Evolutionary conservation across 2,797 vertebrate species (phyloP).

Genomic region (Anniella stebbinsi): DNA sequence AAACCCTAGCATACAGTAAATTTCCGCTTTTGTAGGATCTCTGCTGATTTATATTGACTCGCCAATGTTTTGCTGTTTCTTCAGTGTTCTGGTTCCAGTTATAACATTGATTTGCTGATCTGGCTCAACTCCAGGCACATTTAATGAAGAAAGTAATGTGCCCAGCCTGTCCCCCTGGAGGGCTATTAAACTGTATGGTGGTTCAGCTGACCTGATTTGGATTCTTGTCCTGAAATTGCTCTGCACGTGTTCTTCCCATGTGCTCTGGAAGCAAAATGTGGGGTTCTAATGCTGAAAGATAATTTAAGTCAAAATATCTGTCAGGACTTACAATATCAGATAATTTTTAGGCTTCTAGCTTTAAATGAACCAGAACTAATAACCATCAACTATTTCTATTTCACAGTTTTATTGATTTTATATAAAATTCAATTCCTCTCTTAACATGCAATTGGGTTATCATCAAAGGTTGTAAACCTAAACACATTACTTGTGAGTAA

Average conservation of each 20-base stretch:
- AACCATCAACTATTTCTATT: not conserved
- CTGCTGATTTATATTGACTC: not conserved
- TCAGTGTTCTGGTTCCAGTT: not conserved
- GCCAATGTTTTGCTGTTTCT: not conserved
- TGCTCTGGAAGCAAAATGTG: constrained; percentile 17
- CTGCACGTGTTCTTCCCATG: not conserved
- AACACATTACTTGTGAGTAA: not conserved
- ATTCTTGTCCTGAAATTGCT: not conserved
- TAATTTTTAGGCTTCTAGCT: not conserved
- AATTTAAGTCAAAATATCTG: not conserved
- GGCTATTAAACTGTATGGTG: constrained; percentile 12
- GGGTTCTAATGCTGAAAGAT: not conserved
- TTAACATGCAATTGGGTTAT: not conserved
- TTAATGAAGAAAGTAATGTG: constrained; percentile 20
- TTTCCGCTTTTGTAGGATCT: not conserved
- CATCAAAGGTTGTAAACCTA: not conserved
- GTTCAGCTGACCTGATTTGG: constrained; percentile 21
- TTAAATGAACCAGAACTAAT: not conserved
- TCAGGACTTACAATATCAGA: not conserved
- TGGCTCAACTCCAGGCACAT: constrained; percentile 2
- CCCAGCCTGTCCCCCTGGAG: not conserved
- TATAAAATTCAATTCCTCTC: not conserved
- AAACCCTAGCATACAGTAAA: not conserved
- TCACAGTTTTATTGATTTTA: not conserved
- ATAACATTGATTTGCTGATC: constrained; percentile 15